Base-by-base conservation (phyloP, 2,797 vertebrate species). In the Gallinago nigripennis region DNA sequence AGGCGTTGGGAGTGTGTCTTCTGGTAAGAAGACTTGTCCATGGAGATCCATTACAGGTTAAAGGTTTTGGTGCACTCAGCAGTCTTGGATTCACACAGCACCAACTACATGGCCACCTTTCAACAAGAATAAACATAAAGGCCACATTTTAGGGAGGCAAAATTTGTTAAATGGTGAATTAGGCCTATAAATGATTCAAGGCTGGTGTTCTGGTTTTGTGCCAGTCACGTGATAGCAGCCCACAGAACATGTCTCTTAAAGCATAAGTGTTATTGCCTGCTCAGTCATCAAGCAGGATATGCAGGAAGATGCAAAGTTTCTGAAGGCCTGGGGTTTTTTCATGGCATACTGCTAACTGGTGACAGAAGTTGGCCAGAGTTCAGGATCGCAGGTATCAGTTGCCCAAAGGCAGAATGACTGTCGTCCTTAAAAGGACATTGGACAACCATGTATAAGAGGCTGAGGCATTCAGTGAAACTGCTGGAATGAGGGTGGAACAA, bases 161-260 rank as follows among this genome's bases (percentile, higher is more conserved):
- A 65, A 58, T 8, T 28, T 35, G 11, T 54, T 73, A 63, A 71
- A 51, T 27, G 2, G 10, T 54, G 43, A 87, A 63, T 69, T 57
- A 61, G 11, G 20, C 30, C 43, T 63, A n/a, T n/a, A 61, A 72
- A 65, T 20, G 3, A 15, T 58, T 80, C 19, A 28, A 57, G 15
- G 31, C 18, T 50, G 13, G 7, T 50, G 18, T 37, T 82, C 37
- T 46, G 43, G n/a, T 61, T 71, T 73, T 71, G 28, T 60, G 30
- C 7, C 18, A 58, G n/a, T 33, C 5, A 0, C 0, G 0, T 19
- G 3, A 54, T 18, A 58, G 39, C 28, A 86, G 56, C 27, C 33
- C 3, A 2, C 43, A 81, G 30, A 39, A 37, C 0, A 0, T 6
- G 20, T 41, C 8, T 56, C 35, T 63, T 43, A 31, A 58, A 80